A percentile compares a stretch with the other conserved stretches of the same genome.
These are phyloP conservation scores for Oscheius sp. DNA, from an alignment of 1,140 invertebrate species.

Conservation along the genomic window DNA sequence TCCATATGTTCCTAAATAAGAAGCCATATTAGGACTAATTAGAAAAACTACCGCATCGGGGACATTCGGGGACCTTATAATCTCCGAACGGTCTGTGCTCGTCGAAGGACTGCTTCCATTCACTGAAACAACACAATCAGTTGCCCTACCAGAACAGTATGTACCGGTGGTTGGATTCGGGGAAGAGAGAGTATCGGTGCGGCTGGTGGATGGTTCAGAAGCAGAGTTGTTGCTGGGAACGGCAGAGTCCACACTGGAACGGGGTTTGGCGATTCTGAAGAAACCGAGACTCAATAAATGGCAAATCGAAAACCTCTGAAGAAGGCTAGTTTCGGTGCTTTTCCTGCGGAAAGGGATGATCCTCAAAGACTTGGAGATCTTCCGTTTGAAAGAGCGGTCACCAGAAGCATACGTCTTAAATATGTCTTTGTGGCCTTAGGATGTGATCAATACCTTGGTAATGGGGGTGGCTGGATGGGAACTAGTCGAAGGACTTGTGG, in stretches of 20 bases:
- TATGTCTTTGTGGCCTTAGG: neutral
- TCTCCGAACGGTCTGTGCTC: no score
- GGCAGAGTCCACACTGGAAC: no score
- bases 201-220: neutral
- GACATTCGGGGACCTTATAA: no score
- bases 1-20: slow-evolving; percentile 2
- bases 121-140: no score
- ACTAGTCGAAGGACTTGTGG: neutral
- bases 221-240: no score
- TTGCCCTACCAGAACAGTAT: no score
- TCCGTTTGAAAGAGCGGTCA: neutral
- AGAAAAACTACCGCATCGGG: neutral
- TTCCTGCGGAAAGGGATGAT: neutral
- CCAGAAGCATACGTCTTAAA: neutral
- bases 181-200: no score
- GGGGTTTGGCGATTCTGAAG: neutral
- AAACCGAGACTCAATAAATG: no score
- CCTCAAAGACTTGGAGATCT: neutral
- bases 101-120: no score
- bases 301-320: neutral
- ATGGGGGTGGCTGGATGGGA: neutral
- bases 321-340: neutral
- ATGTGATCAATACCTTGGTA: neutral
- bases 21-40: neutral
- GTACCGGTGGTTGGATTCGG: no score